Conservation (phyloP, 2,113 vertebrate genomes). For the Cynoglossus semilaevis region DNA sequence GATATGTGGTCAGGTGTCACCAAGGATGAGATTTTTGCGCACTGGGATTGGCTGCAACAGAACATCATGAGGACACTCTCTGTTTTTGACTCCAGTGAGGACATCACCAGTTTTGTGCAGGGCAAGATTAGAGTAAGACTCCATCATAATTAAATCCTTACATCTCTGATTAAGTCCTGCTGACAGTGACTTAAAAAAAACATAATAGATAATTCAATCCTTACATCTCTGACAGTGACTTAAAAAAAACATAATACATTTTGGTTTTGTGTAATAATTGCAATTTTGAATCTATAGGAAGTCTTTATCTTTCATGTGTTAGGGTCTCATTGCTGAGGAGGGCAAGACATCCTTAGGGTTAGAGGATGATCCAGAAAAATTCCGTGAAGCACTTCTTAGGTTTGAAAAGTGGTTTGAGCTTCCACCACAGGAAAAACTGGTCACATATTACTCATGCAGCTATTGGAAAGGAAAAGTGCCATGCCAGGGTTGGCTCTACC, state of each 20-base stretch:
- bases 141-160: not conserved
- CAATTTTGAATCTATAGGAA: no score
- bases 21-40: conserved; percentile 90
- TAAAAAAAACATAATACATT: no score
- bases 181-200: no score
- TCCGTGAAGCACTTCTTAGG: conserved; percentile 89
- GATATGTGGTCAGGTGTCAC: conserved; percentile 78
- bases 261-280: no score
- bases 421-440: conserved; percentile 89
- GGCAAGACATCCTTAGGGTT: conserved; percentile 83
- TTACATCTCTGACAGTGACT: no score
- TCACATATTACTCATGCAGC: conserved; percentile 97
- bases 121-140: conserved; percentile 92
- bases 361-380: conserved; percentile 95
- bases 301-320: not conserved
- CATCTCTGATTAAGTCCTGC: no score
- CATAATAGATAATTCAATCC: no score
- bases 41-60: conserved; percentile 95
- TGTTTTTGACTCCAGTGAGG: conserved; percentile 95
- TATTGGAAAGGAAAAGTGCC: conserved; percentile 97
- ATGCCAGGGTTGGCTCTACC: conserved; percentile 98
- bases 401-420: conserved; percentile 95
- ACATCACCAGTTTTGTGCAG: conserved; percentile 97
- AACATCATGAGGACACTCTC: conserved; percentile 95
- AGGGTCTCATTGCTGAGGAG: conserved; percentile 98